Base-by-base conservation (phyloP, 2,888 invertebrate genomes). In the Amaurobius ferox region DNA sequence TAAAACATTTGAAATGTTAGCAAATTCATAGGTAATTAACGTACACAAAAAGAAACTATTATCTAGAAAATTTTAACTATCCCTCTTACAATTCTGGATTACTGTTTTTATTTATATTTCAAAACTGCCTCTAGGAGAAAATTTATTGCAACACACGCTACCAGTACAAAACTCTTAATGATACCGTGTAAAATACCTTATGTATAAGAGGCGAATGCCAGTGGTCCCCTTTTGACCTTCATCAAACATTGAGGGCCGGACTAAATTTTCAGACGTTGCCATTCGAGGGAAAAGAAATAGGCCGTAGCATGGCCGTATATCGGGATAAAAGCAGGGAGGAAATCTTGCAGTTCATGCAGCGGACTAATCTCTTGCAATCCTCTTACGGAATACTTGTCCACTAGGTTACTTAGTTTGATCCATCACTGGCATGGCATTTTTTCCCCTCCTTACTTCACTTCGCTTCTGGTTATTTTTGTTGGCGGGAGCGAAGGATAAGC, bases 381-480 rank as follows among this genome's bases (percentile, higher is more conserved):
- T 79, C 78, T 79, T 79, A 79, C 35, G 62, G 62, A 55, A 62
- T 70, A 48, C 70, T 71, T 79, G 78, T 79, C 78, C 70, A 79
- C 70, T 62, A 35, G 70, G 70, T 79, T 70, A 79, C 70, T 79
- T 79, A 79, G 70, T 55, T 70, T 62, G 40, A 70, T 79, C 62
- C 68, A 39, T 66, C 66, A 66, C 66, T 66, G 23, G 55, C 55
- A 55, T 55, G 55, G 55, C 55, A 23, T 23, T n/a, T 48, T 48
- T 16, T 48, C 23, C 40, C 6, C 40, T 40, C 23, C 68, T 40
- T 26, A 13, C 39, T 40, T 28, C 68, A 39, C 68, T 40, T 26
- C 40, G n/a, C 35, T 55, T 55, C 55, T 55, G 55, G 55, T 55
- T 55, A 55, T 55, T 55, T 55, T 55, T 55, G 55, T 55, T 55